Conservation (phyloP, 2,113 vertebrate genomes). For the Protobothrops mucrosquamatus region DNA sequence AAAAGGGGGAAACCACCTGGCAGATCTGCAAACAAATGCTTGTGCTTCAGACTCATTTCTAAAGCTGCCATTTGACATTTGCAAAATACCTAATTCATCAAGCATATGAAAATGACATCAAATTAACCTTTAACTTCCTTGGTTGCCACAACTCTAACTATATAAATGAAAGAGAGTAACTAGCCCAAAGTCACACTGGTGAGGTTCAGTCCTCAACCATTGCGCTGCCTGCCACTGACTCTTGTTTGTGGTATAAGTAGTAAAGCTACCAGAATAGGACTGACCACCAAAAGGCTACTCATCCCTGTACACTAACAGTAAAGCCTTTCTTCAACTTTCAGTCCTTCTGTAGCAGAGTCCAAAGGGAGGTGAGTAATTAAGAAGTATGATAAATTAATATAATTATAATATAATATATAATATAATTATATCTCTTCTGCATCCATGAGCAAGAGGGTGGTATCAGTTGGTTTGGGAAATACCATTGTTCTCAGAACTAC, state of each 20-base stretch:
- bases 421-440: background rate
- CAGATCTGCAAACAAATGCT: slow-evolving; percentile 31
- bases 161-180: background rate
- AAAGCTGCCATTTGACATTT: slow-evolving; percentile 5
- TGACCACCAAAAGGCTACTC: background rate
- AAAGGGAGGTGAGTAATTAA: background rate
- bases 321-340: background rate
- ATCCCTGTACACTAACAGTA: background rate
- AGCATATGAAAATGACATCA: slow-evolving; percentile 36
- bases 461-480: background rate
- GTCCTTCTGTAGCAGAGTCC: background rate
- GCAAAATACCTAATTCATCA: slow-evolving; percentile 17
- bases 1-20: background rate
- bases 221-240: background rate
- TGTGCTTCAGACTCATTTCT: slow-evolving; percentile 4
- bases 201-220: background rate
- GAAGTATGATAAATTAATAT: background rate
- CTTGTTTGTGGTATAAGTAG: background rate
- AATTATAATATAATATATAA: no score
- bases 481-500: background rate
- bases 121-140: slow-evolving; percentile 31
- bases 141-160: slow-evolving; percentile 34
- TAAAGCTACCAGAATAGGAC: background rate
- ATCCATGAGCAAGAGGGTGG: background rate
- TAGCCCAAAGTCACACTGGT: background rate